Evolutionary conservation across 2,113 vertebrate genomes (phyloP), one percentile per base, ranked within the genome.

Genomic region (Macaca mulatta): DNA sequence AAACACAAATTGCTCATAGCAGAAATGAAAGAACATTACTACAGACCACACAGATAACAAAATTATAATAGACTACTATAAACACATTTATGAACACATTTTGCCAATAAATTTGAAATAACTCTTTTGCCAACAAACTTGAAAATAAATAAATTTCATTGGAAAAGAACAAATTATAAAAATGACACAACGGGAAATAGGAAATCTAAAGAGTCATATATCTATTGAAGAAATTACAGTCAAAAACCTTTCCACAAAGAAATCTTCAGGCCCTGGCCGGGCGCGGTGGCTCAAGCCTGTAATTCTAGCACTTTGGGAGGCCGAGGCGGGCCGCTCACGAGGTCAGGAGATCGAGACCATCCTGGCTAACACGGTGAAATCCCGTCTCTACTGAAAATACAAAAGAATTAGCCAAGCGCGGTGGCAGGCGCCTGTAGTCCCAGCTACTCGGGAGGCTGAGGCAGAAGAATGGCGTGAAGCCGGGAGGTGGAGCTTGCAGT

Each of bases 401-500:
- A 50, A 50, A 48, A 48, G 0, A 50, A 50, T 50, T 50, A 50
- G 12, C 48, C 48, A 50, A 3, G 48, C 48, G 0, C 1, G 48
- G 48, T 13, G 48, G 48, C 3, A 0, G 12, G 12, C 2, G 3
- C 12, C 12, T 50, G 48, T 50, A 50, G 12, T 13, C 12, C 48
- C 48, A 14, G 12, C 12, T 50, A 50, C 48, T 50, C 0, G 0
- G 48, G 48, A 50, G 12, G 48, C 48, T 50, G 12, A 50, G 48
- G 48, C 48, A 50, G 48, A 0, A 50, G 48, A 50, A 50, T 1
- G 48, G 3, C 9, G 3, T 13, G 48, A 14, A 50, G 12, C 48
- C 48, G 0, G 48, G 48, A 13, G 48, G 12, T 0, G 0, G 48
- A 50, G 48, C 3, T 50, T 50, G 48, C 48, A 50, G 12, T 50